Base-by-base conservation (phyloP, 1,140 invertebrate genomes). In the Scaptomyza montana region DNA sequence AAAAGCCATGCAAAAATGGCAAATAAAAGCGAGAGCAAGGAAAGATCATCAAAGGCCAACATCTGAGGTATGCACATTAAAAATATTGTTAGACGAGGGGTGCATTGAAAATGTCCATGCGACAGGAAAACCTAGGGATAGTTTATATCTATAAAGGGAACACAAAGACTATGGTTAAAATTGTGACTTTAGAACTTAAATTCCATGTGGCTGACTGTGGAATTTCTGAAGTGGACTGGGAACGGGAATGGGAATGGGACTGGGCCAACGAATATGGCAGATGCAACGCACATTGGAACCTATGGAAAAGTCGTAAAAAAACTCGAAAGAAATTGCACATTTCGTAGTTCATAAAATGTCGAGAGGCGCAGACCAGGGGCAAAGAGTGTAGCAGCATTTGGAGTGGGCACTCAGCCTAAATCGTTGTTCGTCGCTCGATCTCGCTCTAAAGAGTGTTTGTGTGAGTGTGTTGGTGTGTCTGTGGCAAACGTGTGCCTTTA, bases 271-370 rank as follows among this genome's bases (percentile, higher is more conserved):
- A 62, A 39, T 63, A 51, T 64, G 63, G 69, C 81, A 85, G 78
- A 85, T 84, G 80, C 82, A 80, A 56, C 54, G 78, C 78, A 85
- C 69, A 85, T 85, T 87, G 82, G 82, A 61, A 80, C 69, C 81
- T 56, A 70, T 89, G 84, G 84, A 76, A 81, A 81, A 82, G 68
- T 86, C 75, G 75, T 87, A 87, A 86, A 9, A 3, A 3, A 12
- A 9, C 36, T 19, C 8, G 33, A 46, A 46, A 74, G 57, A 79
- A 84, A 79, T 87, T 84, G 79, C 79, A 87, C 84, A 79, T 89
- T 89, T 79, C 77, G 84, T 65, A 84, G 82, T 84, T 69, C 76
- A 89, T 84, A 87, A 84, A 89, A 66, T 70, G 53, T 45, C 41
- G 46, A 59, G 8, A 39, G 43, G 36, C 21, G 33, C 13, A 54